Evolutionary conservation across 35 echinoderm and acorn worm genomes (phyloP).

Genomic region (Lytechinus variegatus): DNA sequence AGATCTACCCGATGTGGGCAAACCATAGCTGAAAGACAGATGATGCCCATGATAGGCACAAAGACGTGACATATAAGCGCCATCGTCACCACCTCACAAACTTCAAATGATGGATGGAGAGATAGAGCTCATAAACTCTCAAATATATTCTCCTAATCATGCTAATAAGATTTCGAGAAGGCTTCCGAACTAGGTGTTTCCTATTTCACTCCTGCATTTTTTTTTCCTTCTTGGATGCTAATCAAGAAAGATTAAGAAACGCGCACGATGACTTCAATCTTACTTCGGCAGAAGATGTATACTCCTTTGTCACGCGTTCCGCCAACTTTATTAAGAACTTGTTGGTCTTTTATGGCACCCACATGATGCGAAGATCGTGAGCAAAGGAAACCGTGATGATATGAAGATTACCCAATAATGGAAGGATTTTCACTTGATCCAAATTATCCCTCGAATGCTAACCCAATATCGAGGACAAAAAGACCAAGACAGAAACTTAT

Average conservation of each 20-base stretch:
- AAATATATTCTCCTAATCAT: background rate
- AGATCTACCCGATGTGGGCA: background rate
- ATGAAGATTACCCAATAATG: background rate
- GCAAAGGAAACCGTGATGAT: background rate
- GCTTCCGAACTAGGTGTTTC: background rate
- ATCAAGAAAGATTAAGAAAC: background rate
- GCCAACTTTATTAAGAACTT: background rate
- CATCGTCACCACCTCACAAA: background rate
- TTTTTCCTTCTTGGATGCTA: background rate
- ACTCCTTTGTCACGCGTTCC: background rate
- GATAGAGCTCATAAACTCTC: background rate
- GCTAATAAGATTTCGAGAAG: background rate
- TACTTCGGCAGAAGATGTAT: no score
- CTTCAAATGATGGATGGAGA: background rate
- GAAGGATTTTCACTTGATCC: background rate
- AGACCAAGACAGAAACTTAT: no score
- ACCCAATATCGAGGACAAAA: background rate
- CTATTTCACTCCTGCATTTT: background rate
- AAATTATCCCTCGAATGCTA: background rate
- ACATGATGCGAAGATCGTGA: background rate
- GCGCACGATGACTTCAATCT: background rate
- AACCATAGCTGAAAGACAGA: background rate
- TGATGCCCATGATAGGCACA: background rate
- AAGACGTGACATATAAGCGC: background rate
- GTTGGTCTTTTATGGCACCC: background rate